Evolutionary conservation across 1,140 invertebrate genomes (phyloP), one percentile per base, ranked within the genome.

Genomic region (Brachionus koreanus): DNA sequence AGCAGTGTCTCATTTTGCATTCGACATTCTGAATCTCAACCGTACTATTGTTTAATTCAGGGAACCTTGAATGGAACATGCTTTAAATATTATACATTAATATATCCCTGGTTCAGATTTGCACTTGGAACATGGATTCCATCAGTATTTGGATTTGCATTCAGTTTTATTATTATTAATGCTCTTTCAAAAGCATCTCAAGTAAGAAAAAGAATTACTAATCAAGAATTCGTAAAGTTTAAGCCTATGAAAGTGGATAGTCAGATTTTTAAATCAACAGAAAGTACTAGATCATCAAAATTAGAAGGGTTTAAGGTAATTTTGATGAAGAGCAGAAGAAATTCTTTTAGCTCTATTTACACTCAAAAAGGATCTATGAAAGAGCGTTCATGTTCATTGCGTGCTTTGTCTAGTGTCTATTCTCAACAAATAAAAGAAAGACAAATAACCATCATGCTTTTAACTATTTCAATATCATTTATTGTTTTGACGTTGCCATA

Each of bases 381-480:
- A 69, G 9, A 39, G 13, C 33, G 63, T 23, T 33, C 29, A 12
- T 16, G n/a, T 19, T 35, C 43, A 74, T 46, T 4, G 42, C 25
- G 16, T 0, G 12, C 39, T 33, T 13, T 46, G 25, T 57, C 49
- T 25, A 7, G 5, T 19, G 1, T 23, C 9, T 57, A 57, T 57
- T 23, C 19, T 12, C 25, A 29, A n/a, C 69, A 74, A 12, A 19
- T 43, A 13, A 74, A 61, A 42, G 76, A 79, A 43, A 79, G 19
- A 65, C 76, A 79, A 65, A 79, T 79, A 39, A 61, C 76, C 3
- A 65, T 79, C 3, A 79, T 79, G 76, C 13, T 79, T 3, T 39
- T 65, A 3, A 65, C 76, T 16, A 79, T 79, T 10, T 79, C 76
- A 16, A 63, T 79, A 25, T 79, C 76, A 5, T 79, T 79, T 65